Conservation (phyloP, 2,888 invertebrate genomes). For the Eudasyphora cyanicolor region DNA sequence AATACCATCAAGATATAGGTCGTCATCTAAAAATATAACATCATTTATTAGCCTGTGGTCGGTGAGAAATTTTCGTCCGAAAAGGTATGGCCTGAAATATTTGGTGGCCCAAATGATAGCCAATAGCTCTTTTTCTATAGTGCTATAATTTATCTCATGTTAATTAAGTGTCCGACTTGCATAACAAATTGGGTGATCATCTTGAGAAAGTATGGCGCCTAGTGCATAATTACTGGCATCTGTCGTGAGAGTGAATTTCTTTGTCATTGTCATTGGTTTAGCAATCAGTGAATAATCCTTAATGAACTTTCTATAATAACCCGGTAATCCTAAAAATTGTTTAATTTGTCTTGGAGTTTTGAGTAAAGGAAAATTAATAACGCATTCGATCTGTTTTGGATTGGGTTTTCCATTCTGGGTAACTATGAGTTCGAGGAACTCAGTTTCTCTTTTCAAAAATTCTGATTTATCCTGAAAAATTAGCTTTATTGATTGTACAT, state of each 20-base stretch:
- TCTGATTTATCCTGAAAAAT: constrained; percentile 44
- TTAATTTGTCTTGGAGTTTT: constrained; percentile 54
- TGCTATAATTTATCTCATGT: constrained; percentile 51
- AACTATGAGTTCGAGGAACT: constrained; percentile 60
- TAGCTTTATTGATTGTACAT: constrained; percentile 6
- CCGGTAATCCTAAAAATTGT: constrained; percentile 52
- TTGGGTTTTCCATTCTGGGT: constrained; percentile 57
- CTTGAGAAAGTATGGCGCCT: constrained; percentile 45
- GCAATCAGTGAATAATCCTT: constrained; percentile 46
- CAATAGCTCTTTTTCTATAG: constrained; percentile 49
- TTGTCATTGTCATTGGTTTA: constrained; percentile 45
- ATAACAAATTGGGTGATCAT: constrained; percentile 44
- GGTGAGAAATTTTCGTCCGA: not conserved
- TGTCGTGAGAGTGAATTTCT: constrained; percentile 6
- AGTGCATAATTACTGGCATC: constrained; percentile 7
- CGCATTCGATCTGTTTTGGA: constrained; percentile 53
- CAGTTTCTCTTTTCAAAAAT: constrained; percentile 45
- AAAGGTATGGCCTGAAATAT: too few relatives aligned
- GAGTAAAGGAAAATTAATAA: constrained; percentile 53
- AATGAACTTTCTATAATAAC: too few relatives aligned
- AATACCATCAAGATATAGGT: not conserved
- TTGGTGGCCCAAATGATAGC: constrained; percentile 52
- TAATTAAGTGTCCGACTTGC: constrained; percentile 49
- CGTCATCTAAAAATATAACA: constrained; percentile 4
- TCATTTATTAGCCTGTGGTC: constrained; percentile 8